Evolutionary conservation across 2,797 vertebrate genomes (phyloP), one percentile per base, ranked within the genome.

Genomic region (Danio tinwini): DNA sequence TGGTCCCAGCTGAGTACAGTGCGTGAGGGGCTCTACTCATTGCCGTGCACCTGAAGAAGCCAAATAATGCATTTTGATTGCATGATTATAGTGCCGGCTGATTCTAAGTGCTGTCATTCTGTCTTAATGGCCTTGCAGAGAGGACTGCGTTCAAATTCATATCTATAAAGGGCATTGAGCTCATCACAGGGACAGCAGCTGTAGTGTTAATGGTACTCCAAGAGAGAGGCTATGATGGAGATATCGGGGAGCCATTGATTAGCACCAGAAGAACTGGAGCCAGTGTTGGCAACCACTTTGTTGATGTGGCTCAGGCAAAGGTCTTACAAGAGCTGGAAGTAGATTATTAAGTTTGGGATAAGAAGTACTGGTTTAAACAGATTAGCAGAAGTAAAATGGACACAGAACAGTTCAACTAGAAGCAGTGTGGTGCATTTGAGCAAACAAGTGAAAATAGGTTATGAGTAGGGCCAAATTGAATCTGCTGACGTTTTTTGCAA

Each of bases 21-120:
- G 70, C 67, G 83, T 85, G 90, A 88, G 74, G 81, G 83, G 82
- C 81, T 71, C 65, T 74, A 56, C 86, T 87, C 71, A 68, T 84
- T 8, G 56, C 80, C 79, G 85, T 76, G 88, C 90, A 92, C 89
- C 91, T 90, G 91, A 84, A 81, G 88, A 88, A 90, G 82, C 85
- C 84, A 91, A 92, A 92, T 91, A 89, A 92, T 89, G 88, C 89
- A 83, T 76, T 93, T 87, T 92, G 90, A 93, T 93, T 91, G 91
- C 85, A 42, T 87, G 84, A 92, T 93, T 92, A 91, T 88, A 86
- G 83, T 6, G 83, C 84, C 72, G 83, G 85, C 81, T 71, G 86
- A 82, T 82, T 83, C 78, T 71, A 82, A 85, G 85, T 79, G 87
- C 87, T 85, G 88, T 90, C 88, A 88, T 91, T 91, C 86, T 87